phyloP scores from a whole-genome alignment of 2,888 invertebrate species.

The Sialis lutaria region DNA sequence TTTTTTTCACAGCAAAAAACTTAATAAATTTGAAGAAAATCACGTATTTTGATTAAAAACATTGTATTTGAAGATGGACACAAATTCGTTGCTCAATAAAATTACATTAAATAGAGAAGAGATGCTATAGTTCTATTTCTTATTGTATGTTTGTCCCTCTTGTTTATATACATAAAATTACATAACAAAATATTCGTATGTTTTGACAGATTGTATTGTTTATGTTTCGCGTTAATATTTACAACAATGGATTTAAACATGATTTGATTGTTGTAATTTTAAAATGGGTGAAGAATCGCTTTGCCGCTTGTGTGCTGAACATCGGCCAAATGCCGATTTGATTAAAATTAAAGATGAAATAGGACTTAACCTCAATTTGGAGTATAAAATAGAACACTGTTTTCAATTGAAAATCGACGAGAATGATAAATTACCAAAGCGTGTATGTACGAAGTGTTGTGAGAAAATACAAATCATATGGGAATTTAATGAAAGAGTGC shows the following conservation, averaged over 20 bases:
- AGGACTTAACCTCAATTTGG: constrained; percentile 13
- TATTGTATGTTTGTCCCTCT: too few relatives aligned
- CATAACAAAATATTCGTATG: too few relatives aligned
- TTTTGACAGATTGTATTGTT: neutral
- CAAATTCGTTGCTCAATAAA: too few relatives aligned
- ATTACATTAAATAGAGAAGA: too few relatives aligned
- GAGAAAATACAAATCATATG: constrained; percentile 22
- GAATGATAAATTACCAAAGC: constrained; percentile 20
- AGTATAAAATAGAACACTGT: constrained; percentile 19
- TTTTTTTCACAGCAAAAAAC: too few relatives aligned
- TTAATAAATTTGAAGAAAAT: too few relatives aligned
- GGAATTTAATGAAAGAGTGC: constrained; percentile 22
- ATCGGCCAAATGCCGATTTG: constrained; percentile 14
- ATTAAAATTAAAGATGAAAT: constrained; percentile 18
- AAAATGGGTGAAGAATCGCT: constrained; percentile 9
- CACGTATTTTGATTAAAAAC: too few relatives aligned
- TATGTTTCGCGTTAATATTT: neutral
- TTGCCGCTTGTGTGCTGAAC: constrained; percentile 25
- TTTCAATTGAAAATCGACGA: constrained; percentile 22
- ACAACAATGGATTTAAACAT: neutral
- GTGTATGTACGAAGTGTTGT: constrained; percentile 21
- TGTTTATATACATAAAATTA: too few relatives aligned
- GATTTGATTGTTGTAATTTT: neutral
- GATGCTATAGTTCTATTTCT: too few relatives aligned
- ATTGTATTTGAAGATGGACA: too few relatives aligned